Conservation (phyloP, 2,888 invertebrate genomes). For the Plagiodera versicolora region DNA sequence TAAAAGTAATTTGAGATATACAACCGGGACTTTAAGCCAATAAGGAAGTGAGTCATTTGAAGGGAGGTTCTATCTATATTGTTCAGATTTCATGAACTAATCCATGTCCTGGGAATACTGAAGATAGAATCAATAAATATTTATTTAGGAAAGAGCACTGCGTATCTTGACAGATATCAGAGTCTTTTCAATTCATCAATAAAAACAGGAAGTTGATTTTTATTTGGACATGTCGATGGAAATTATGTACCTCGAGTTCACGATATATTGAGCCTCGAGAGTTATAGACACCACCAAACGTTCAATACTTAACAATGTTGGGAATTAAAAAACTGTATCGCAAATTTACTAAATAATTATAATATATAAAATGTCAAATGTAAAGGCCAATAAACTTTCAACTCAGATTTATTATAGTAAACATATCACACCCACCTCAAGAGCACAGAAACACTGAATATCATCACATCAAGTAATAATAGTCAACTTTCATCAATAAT, state of each 20-base stretch:
- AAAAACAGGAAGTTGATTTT: neutral
- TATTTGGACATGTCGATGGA: neutral
- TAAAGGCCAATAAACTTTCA: conserved; percentile 40
- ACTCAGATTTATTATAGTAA: conserved; percentile 21
- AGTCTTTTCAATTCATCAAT: neutral
- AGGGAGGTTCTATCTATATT: conserved; percentile 26
- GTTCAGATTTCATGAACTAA: conserved; percentile 7
- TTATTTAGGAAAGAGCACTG: no score
- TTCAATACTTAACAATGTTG: conserved; percentile 3
- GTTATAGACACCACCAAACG: neutral
- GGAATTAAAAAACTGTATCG: conserved; percentile 15
- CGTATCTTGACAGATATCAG: no score
- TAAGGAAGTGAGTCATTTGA: conserved; percentile 39
- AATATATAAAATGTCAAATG: conserved; percentile 39
- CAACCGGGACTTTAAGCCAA: conserved; percentile 26
- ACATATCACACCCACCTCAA: conserved; percentile 30
- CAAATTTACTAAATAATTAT: conserved; percentile 27
- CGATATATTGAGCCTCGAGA: no score
- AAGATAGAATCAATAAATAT: no score
- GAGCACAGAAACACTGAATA: conserved; percentile 25
- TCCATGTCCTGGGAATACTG: neutral
- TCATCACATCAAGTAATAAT: conserved; percentile 20
- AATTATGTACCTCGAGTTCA: no score
- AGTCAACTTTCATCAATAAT: conserved; percentile 18
- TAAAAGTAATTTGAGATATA: conserved; percentile 20